phyloP scores from a whole-genome alignment of 1,140 invertebrate genomes.

The Listronotus bonariensis region DNA sequence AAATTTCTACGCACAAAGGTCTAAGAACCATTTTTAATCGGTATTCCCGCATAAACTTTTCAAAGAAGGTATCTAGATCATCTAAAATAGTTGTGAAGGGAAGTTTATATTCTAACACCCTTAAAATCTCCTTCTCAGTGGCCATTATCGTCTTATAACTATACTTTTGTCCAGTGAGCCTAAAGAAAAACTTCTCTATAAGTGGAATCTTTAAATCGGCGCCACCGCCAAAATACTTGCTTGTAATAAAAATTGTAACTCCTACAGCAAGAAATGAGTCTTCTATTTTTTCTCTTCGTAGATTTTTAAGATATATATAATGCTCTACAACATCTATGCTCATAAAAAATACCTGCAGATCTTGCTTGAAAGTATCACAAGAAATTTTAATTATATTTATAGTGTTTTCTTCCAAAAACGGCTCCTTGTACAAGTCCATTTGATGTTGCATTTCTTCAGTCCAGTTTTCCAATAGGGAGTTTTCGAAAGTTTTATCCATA shows the following conservation, averaged over 20 bases:
- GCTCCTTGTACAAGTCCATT: constrained; percentile 37
- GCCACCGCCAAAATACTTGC: constrained; percentile 44
- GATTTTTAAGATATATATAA: constrained; percentile 42
- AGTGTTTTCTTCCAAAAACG: constrained; percentile 37
- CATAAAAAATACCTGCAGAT: constrained; percentile 45
- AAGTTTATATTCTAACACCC: constrained; percentile 38
- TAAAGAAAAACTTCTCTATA: constrained; percentile 37
- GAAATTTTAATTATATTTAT: constrained; percentile 42
- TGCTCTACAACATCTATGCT: constrained; percentile 41
- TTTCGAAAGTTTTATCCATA: constrained; percentile 31
- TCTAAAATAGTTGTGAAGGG: constrained; percentile 43
- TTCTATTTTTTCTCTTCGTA: constrained; percentile 30
- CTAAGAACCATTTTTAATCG: constrained; percentile 38
- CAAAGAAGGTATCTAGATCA: constrained; percentile 46
- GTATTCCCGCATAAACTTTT: constrained; percentile 40
- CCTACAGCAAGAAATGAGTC: constrained; percentile 39
- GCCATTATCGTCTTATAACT: constrained; percentile 22
- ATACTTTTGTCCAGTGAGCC: constrained; percentile 33
- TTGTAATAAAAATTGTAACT: constrained; percentile 41
- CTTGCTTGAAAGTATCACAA: constrained; percentile 46
- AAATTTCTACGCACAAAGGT: constrained; percentile 42
- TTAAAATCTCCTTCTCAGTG: constrained; percentile 44
- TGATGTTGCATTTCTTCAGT: constrained; percentile 31
- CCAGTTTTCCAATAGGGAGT: constrained; percentile 41
- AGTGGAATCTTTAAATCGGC: constrained; percentile 38